phyloP scores from a whole-genome alignment of 2,797 vertebrate species.

The Glossophaga mutica region DNA sequence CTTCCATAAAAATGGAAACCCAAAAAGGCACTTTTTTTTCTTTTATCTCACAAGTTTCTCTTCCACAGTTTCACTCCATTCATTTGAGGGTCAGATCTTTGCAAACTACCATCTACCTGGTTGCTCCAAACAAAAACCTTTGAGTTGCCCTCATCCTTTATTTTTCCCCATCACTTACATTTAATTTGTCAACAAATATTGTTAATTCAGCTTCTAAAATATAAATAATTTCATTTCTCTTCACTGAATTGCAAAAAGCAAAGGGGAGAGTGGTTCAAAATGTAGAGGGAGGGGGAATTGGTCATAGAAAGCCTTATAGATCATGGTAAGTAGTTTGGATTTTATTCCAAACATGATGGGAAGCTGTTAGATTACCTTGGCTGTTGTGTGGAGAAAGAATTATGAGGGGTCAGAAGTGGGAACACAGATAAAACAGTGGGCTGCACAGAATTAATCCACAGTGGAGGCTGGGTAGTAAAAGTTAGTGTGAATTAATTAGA shows the following conservation, averaged over 20 bases:
- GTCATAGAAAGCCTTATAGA: neutral
- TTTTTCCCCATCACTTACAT: neutral
- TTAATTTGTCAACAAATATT: neutral
- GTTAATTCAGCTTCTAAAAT: neutral
- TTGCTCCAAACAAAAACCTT: neutral
- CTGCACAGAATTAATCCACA: neutral
- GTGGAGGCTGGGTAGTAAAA: neutral
- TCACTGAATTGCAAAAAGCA: neutral
- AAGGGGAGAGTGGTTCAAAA: neutral
- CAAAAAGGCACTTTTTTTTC: neutral
- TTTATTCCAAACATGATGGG: neutral
- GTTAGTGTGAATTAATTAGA: neutral
- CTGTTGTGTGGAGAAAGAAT: neutral
- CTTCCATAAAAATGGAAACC: neutral
- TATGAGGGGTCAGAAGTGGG: neutral
- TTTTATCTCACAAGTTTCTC: neutral
- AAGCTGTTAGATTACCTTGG: neutral
- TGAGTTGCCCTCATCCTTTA: neutral
- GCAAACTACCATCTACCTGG: neutral
- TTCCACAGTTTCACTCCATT: neutral
- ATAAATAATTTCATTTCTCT: conserved; percentile 13
- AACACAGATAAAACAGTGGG: neutral
- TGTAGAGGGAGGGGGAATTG: neutral
- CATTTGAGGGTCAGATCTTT: neutral
- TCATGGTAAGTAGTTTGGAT: neutral